A percentile compares a stretch with the other conserved stretches of the same genome.
Evolutionary conservation across 2,888 invertebrate species (phyloP).

Genomic region (Muschampia plurimacula): DNA sequence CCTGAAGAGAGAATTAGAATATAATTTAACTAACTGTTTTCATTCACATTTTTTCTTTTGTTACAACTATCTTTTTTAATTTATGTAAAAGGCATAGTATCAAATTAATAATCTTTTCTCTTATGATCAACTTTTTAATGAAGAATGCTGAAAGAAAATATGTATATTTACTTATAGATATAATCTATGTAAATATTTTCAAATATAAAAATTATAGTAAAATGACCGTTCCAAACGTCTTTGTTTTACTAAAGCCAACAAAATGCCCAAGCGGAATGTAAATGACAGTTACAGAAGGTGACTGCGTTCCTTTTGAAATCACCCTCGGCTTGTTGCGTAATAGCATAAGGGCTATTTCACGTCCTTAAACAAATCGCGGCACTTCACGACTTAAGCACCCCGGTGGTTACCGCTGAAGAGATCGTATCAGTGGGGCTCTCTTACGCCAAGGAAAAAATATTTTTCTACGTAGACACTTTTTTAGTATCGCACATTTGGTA

Average conservation of each 20-base stretch:
- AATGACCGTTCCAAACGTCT: background rate
- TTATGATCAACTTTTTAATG: too few relatives aligned
- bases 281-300: slow-evolving; percentile 10
- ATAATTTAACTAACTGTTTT: too few relatives aligned
- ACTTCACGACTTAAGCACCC: slow-evolving; percentile 13
- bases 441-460: background rate
- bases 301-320: slow-evolving; percentile 19
- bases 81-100: too few relatives aligned
- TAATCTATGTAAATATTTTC: background rate
- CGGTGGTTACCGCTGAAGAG: slow-evolving; percentile 11
- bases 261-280: background rate
- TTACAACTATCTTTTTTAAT: too few relatives aligned
- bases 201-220: background rate
- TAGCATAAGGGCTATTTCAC: slow-evolving; percentile 27
- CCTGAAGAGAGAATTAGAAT: too few relatives aligned
- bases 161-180: too few relatives aligned
- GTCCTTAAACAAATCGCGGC: slow-evolving; percentile 26
- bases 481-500: background rate
- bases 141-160: too few relatives aligned
- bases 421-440: slow-evolving; percentile 10
- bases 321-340: slow-evolving; percentile 25
- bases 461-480: background rate
- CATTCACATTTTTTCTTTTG: too few relatives aligned
- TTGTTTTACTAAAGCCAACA: background rate
- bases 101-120: too few relatives aligned